Conservation (phyloP, 2,888 invertebrate species). For the Ophioninae sp. region DNA sequence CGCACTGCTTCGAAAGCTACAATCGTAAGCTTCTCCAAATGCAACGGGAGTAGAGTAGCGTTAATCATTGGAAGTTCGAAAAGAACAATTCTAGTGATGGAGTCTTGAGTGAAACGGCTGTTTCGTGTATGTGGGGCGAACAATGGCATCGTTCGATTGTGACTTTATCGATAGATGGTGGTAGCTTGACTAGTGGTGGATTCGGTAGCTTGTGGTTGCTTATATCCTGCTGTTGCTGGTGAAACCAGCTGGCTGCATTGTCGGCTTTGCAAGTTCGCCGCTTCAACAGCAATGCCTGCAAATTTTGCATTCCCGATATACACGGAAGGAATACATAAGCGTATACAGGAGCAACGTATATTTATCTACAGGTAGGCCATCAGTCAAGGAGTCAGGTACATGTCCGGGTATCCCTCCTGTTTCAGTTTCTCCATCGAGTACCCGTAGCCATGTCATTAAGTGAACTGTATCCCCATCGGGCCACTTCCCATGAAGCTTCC, state of each 20-base stretch:
- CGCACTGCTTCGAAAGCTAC: too few relatives aligned
- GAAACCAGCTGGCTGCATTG: constrained; percentile 31
- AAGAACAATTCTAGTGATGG: not conserved
- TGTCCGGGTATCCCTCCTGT: constrained; percentile 6
- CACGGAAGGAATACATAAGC: constrained; percentile 19
- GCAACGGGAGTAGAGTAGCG: not conserved
- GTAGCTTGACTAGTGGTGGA: not conserved
- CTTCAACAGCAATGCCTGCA: constrained; percentile 21
- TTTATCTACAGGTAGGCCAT: constrained; percentile 2
- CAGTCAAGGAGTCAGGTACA: constrained; percentile 25
- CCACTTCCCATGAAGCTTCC: constrained; percentile 6
- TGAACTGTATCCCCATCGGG: constrained; percentile 20
- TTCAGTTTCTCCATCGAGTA: not conserved
- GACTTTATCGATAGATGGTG: constrained; percentile 47
- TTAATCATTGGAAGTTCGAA: not conserved
- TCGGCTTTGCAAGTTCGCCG: constrained; percentile 28
- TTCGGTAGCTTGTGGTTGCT: constrained; percentile 12
- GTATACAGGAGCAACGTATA: not conserved
- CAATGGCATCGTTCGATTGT: constrained; percentile 27
- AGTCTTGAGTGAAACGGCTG: not conserved
- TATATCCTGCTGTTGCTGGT: constrained; percentile 9
- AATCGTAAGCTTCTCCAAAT: not conserved
- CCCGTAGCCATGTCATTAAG: constrained; percentile 26
- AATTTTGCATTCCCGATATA: constrained; percentile 35
- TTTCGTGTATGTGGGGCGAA: not conserved